phyloP scores from a whole-genome alignment of 2,888 invertebrate species.

The Protula sp. region DNA sequence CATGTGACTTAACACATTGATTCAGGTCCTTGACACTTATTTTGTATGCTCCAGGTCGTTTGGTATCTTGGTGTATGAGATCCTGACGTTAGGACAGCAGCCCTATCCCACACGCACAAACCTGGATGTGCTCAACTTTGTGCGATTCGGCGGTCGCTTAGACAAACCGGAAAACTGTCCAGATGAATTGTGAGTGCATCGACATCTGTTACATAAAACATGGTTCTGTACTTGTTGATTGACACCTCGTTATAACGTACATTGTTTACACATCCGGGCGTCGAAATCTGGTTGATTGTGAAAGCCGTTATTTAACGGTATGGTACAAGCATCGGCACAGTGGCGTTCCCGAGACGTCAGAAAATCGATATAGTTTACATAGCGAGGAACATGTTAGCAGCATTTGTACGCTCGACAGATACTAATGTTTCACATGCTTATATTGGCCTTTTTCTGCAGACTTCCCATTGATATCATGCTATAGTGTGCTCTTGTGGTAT shows the following conservation, averaged over 20 bases:
- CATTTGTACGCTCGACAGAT: background rate
- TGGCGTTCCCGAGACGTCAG: background rate
- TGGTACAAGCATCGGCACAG: too few species aligned
- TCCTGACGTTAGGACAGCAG: constrained; percentile 90
- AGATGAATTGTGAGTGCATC: constrained; percentile 58
- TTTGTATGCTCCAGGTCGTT: constrained; percentile 54
- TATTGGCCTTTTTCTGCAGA: too few species aligned
- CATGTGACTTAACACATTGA: too few species aligned
- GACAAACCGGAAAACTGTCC: constrained; percentile 71
- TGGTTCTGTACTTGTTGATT: too few species aligned
- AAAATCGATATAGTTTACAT: background rate
- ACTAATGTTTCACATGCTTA: too few species aligned
- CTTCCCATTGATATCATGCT: background rate
- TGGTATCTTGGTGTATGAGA: constrained; percentile 86
- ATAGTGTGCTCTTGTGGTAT: too few species aligned
- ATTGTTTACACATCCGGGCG: too few species aligned
- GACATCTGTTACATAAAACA: background rate
- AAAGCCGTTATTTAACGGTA: too few species aligned
- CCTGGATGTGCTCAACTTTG: constrained; percentile 83
- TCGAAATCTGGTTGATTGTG: too few species aligned
- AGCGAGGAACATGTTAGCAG: background rate
- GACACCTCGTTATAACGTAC: too few species aligned
- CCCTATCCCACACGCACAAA: constrained; percentile 93
- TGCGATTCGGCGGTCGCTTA: constrained; percentile 80
- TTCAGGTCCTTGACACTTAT: too few species aligned